Evolutionary conservation across 2,113 vertebrate genomes (phyloP).

Genomic region (Gobiocypris rarus): DNA sequence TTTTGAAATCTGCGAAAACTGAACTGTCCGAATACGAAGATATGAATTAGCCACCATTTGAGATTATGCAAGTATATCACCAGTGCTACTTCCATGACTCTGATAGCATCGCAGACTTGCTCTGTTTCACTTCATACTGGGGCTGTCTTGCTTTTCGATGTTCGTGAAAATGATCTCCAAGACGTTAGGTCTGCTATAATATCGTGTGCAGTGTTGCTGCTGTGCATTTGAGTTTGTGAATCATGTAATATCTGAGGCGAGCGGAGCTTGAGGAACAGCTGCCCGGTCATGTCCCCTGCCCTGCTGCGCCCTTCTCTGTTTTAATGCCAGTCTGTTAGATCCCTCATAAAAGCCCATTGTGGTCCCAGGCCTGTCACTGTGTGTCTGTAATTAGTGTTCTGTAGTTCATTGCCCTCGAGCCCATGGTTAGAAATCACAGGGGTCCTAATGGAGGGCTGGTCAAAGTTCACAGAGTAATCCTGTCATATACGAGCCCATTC

Average conservation of each 20-base stretch:
- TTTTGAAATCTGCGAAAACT: too few relatives aligned
- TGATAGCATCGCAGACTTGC: too few relatives aligned
- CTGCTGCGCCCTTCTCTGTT: background rate
- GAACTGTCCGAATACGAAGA: too few relatives aligned
- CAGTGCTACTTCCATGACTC: too few relatives aligned
- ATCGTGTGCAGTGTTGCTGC: too few relatives aligned
- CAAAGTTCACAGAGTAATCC: constrained; percentile 68
- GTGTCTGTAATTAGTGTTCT: constrained; percentile 74
- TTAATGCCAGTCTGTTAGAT: constrained; percentile 39
- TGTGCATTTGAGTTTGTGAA: background rate
- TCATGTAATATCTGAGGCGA: background rate
- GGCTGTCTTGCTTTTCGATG: too few relatives aligned
- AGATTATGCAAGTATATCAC: too few relatives aligned
- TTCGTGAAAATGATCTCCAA: too few relatives aligned
- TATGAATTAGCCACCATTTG: too few relatives aligned
- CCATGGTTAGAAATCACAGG: constrained; percentile 74
- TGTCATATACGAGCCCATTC: constrained; percentile 60
- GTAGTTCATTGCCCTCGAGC: constrained; percentile 74
- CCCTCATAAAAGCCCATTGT: constrained; percentile 64
- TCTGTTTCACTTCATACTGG: too few relatives aligned
- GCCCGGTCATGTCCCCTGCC: background rate
- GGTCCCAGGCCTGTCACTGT: constrained; percentile 57
- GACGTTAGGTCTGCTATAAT: too few relatives aligned
- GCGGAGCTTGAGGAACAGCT: background rate
- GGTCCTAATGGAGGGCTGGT: constrained; percentile 72